These are phyloP conservation scores for Poeciliopsis infans DNA, from an alignment of 2,797 vertebrate species.

Conservation along the genomic window DNA sequence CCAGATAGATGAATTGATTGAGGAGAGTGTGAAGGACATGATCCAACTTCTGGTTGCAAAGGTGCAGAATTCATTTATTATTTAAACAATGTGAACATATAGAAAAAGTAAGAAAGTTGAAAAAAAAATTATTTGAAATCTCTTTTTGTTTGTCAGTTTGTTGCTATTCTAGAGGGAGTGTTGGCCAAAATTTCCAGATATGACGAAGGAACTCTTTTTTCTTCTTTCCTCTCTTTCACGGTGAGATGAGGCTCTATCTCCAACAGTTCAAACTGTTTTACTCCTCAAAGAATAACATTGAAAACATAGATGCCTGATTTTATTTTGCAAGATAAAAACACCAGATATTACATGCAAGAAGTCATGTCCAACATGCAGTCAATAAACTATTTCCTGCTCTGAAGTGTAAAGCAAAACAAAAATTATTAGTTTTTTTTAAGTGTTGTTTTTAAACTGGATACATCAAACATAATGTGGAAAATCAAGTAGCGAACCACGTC, in stretches of 20 bases:
- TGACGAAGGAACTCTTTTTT: slow-evolving; percentile 98
- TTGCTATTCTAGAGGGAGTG: slow-evolving; percentile 95
- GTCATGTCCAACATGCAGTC: background rate
- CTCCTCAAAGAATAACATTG: background rate
- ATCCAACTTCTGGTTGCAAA: slow-evolving; percentile 97
- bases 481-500: background rate
- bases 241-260: slow-evolving; percentile 78
- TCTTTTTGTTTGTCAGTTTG: slow-evolving; percentile 83
- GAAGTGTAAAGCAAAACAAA: background rate
- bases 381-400: background rate
- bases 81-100: background rate
- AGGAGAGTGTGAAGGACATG: slow-evolving; percentile 99
- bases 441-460: background rate
- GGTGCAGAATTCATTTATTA: slow-evolving; percentile 75
- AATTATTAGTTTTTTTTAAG: background rate
- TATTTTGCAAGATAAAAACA: background rate
- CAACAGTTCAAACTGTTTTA: background rate
- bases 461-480: background rate
- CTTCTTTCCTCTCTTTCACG: slow-evolving; percentile 98
- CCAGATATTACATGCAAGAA: background rate
- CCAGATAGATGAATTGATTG: slow-evolving; percentile 98
- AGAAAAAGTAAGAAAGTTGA: background rate
- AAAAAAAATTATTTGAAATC: background rate
- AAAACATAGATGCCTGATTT: background rate
- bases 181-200: slow-evolving; percentile 98